Evolutionary conservation across 2,113 vertebrate genomes (phyloP), one percentile per base, ranked within the genome.

Genomic region (Lophius piscatorius): DNA sequence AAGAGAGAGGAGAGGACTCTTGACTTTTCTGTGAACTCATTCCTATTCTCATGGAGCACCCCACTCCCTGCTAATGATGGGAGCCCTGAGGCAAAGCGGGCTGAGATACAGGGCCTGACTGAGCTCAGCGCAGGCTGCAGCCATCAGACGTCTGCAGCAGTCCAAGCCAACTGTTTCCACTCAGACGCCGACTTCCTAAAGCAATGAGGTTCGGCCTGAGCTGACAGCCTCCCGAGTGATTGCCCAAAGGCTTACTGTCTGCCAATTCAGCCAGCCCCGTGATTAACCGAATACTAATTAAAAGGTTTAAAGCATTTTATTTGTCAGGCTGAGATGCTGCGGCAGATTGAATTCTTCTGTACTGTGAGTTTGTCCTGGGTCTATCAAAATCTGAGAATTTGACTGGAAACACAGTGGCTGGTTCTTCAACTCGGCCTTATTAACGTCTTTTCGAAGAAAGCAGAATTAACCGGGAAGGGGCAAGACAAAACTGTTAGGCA

Each of bases 381-480:
- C 4, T 17, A 33, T 48, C 31, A 60, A 9, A 55, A 11, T 42
- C 54, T 16, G 45, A 78, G 61, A 76, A 87, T 87, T 74, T 80
- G 62, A 88, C 87, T 85, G 78, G 56, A 48, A 76, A 68, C 61
- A 52, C 49, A 60, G 79, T 78, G 90, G 84, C 81, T 90, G 89
- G 70, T 82, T 52, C 50, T 65, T 46, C 57, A 63, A 78, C 68
- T 62, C 66, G 56, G 76, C 83, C 71, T 85, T 83, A 86, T 83
- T 71, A 83, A 83, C 80, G 78, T 70, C 78, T 48, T 87, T 90
- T 86, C 87, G 84, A 90, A 90, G 70, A 85, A 88, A 89, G 90
- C 67, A 87, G 62, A 84, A 89, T 82, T 82, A 87, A 82, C 65
- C 52, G 49, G 75, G 36, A 71, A 66, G 80, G 74, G 74, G 72